A percentile compares a stretch with the other conserved stretches of the same genome.
phyloP scores from a whole-genome alignment of 2,113 vertebrate species.

The Calidris pygmaea region DNA sequence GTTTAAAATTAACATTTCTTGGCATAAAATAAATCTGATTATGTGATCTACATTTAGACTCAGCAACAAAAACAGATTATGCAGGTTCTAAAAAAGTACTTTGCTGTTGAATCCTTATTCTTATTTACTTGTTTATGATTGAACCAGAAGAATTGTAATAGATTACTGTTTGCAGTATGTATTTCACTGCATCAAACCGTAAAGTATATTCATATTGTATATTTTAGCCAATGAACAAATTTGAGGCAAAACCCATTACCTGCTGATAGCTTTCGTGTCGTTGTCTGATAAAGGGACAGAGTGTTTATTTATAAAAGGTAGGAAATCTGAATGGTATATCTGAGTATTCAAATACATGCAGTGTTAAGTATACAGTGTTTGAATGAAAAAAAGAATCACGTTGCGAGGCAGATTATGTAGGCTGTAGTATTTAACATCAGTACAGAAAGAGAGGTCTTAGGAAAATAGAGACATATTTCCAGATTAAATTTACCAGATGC shows the following conservation, averaged over 20 bases:
- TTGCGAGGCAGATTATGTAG: background rate
- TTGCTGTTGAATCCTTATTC: background rate
- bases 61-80: background rate
- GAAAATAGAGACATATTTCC: background rate
- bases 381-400: background rate
- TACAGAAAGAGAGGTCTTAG: background rate
- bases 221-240: background rate
- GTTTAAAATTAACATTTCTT: background rate
- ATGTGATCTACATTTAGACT: background rate
- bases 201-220: background rate
- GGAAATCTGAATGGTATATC: background rate
- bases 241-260: background rate
- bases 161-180: background rate
- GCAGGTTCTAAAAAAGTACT: background rate
- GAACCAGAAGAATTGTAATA: background rate
- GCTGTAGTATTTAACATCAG: background rate
- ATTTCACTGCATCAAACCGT: background rate
- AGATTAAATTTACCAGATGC: background rate
- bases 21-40: background rate
- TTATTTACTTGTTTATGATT: background rate
- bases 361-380: background rate
- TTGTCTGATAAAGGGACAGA: background rate
- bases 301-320: background rate
- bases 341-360: background rate
- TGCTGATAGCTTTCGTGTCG: background rate